Base-by-base conservation (phyloP, 2,797 vertebrate species). In the Sebastes hubbsi region DNA sequence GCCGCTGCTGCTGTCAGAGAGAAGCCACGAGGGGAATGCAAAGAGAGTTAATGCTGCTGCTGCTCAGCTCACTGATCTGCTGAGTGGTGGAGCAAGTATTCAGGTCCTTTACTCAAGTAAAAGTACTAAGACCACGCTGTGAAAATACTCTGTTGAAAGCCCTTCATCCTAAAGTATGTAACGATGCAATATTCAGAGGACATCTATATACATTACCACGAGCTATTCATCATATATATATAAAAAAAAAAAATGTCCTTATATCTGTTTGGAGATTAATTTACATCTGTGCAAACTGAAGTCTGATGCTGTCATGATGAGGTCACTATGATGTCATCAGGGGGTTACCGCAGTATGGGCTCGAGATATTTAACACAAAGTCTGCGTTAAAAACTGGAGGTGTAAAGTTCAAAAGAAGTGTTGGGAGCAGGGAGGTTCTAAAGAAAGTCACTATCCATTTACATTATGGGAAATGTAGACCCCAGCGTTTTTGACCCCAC, bases 11-110 rank as follows among this genome's bases (percentile, higher is more conserved):
- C 81, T 70, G 79, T 80, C 83, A 80, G 30, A 70, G 81, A 82
- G 69, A 78, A 78, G 79, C 81, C 86, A 82, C 67, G 18, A 60
- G 83, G 82, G 82, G 85, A 90, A 90, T 74, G 78, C 77, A 87
- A 78, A 82, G 46, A 32, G 49, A 85, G 75, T 13, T 60, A 5
- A 72, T 8, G 75, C 22, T 77, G 80, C 46, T 49, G 46, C 77
- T 61, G 81, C 79, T 72, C 70, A 58, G 70, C 56, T 60, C 63
- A 7, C 56, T 16, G 63, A 29, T 12, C 34, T n/a, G 72, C 61
- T 38, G 70, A 59, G 20, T 14, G 65, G 34, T n/a, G 27, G n/a
- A 29, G 49, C 34, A 4, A 14, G 59, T 25, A 22, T 4, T 56
- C 34, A 36, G 36, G 54, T 14, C 6, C 46, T 32, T 64, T 4